These are phyloP conservation scores for Elanus axillaris DNA, from an alignment of 2,113 vertebrate species.

Conservation along the genomic window DNA sequence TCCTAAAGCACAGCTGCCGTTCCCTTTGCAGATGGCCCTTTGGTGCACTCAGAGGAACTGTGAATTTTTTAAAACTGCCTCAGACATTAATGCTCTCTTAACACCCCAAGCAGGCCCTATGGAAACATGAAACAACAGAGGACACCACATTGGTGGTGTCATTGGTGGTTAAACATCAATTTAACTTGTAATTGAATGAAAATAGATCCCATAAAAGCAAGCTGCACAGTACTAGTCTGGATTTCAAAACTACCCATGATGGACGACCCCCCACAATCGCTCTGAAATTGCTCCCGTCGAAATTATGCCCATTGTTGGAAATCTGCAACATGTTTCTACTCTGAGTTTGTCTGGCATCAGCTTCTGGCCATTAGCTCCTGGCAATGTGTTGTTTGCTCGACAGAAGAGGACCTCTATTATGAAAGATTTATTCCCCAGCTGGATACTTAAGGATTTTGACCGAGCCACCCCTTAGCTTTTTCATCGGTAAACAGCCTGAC, in stretches of 20 bases:
- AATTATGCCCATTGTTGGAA: neutral
- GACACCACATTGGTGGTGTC: neutral
- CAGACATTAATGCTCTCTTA: neutral
- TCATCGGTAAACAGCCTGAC: neutral
- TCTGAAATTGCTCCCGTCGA: neutral
- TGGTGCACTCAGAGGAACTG: neutral
- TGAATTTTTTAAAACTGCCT: neutral
- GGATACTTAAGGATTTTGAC: neutral
- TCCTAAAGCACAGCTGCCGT: neutral
- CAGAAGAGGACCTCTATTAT: neutral
- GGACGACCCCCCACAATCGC: neutral
- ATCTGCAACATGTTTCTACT: neutral
- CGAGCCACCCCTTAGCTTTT: neutral
- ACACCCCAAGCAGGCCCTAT: accelerated
- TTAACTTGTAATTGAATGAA: neutral
- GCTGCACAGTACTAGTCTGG: neutral
- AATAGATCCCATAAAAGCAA: neutral
- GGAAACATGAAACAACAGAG: neutral
- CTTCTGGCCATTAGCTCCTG: neutral
- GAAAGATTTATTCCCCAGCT: neutral
- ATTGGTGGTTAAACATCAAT: neutral
- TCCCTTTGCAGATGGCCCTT: neutral
- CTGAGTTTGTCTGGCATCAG: neutral
- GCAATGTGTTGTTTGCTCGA: accelerated
- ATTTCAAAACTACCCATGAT: neutral